Conservation (phyloP, 2,888 invertebrate species). For the Stenodera caucasica region DNA sequence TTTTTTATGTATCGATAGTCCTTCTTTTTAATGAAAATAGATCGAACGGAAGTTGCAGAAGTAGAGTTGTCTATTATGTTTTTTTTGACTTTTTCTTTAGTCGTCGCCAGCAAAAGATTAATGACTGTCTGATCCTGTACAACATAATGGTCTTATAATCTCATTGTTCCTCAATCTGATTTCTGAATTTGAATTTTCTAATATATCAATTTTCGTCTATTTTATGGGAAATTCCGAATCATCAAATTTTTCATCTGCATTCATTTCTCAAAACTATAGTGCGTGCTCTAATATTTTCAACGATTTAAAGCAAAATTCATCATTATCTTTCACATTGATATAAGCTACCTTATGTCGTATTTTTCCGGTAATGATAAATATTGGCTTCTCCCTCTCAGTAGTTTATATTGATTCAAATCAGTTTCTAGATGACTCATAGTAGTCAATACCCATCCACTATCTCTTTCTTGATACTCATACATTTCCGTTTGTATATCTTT, state of each 20-base stretch:
- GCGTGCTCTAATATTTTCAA: neutral
- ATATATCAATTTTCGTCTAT: neutral
- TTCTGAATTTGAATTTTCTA: neutral
- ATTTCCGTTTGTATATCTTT: too few species aligned
- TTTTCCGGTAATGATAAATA: neutral
- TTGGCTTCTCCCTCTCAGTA: too few species aligned
- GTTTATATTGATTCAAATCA: too few species aligned
- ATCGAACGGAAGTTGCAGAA: neutral
- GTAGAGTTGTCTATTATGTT: neutral
- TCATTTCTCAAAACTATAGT: too few species aligned
- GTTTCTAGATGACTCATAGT: too few species aligned
- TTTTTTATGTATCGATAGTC: neutral
- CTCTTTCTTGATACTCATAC: too few species aligned
- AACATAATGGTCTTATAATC: neutral
- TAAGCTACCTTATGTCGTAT: neutral
- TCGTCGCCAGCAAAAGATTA: neutral
- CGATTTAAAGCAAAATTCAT: neutral
- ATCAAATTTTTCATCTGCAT: too few species aligned
- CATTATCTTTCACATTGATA: neutral
- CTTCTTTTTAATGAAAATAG: neutral
- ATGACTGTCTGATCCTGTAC: neutral
- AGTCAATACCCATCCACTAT: too few species aligned
- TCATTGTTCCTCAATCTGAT: neutral
- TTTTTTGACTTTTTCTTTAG: neutral
- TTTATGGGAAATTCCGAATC: neutral